Evolutionary conservation across 1,140 invertebrate genomes (phyloP).

Genomic region (Anadara kagoshimensis): DNA sequence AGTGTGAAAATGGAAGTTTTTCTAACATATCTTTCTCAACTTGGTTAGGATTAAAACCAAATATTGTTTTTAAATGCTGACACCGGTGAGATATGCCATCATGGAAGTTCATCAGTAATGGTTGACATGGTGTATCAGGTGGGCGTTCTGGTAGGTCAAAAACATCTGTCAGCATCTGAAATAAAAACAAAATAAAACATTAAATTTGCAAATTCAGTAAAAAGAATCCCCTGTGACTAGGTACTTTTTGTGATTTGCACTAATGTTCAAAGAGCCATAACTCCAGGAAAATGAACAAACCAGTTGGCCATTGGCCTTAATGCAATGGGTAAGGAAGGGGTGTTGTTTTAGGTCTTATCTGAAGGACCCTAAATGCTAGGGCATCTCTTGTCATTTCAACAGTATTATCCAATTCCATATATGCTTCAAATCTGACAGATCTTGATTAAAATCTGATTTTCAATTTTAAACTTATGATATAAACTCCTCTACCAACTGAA

Average conservation of each 20-base stretch:
- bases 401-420: no score
- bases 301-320: no score
- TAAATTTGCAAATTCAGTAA: not conserved
- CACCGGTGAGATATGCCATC: conserved; percentile 66
- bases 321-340: no score
- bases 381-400: no score
- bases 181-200: conserved; percentile 4
- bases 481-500: no score
- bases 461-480: no score
- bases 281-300: not conserved
- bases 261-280: no score
- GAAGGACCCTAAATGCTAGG: no score
- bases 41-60: conserved; percentile 68
- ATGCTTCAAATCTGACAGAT: no score
- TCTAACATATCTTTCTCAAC: conserved; percentile 68
- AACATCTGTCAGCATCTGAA: conserved; percentile 57
- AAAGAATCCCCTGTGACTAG: not conserved
- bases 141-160: conserved; percentile 56
- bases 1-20: conserved; percentile 51
- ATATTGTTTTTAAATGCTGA: conserved; percentile 62
- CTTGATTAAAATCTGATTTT: no score
- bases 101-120: conserved; percentile 64
- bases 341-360: no score
- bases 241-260: no score
- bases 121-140: conserved; percentile 53